Evolutionary conservation across 1,140 invertebrate species (phyloP).

Genomic region (Acromyrmex echinatior): DNA sequence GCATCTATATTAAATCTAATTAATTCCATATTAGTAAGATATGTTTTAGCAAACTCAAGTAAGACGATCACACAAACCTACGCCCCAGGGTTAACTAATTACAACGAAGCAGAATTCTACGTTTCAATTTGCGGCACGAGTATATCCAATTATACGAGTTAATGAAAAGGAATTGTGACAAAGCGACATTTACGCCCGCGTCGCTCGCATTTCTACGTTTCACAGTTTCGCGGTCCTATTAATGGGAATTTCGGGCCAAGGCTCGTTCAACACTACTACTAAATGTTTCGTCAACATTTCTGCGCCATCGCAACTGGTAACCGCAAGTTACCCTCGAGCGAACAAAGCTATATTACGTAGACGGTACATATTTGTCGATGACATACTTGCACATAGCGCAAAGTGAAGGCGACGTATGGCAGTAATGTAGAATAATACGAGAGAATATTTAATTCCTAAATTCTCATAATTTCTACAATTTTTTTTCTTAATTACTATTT

Average conservation of each 20-base stretch:
- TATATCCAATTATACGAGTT: conserved; percentile 31
- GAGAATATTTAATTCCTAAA: not conserved
- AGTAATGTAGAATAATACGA: not conserved
- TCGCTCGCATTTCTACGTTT: conserved; percentile 39
- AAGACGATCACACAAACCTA: not conserved
- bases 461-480: not conserved
- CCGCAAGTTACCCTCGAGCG: conserved; percentile 52
- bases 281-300: conserved; percentile 47
- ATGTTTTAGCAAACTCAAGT: not conserved
- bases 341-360: conserved; percentile 55
- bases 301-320: conserved; percentile 20
- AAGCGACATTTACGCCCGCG: conserved; percentile 19
- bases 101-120: not conserved
- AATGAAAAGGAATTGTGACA: conserved; percentile 53
- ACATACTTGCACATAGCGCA: conserved; percentile 39
- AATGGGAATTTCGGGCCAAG: conserved; percentile 57
- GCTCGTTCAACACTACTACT: conserved; percentile 12
- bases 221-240: conserved; percentile 36
- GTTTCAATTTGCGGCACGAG: conserved; percentile 35
- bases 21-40: not conserved
- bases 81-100: conserved; percentile 12
- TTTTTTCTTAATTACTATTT: not conserved
- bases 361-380: conserved; percentile 63
- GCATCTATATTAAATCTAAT: not conserved
- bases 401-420: not conserved